Evolutionary conservation across 2,888 invertebrate genomes (phyloP), one percentile per base, ranked within the genome.

Genomic region (Cerastis rubricosa): DNA sequence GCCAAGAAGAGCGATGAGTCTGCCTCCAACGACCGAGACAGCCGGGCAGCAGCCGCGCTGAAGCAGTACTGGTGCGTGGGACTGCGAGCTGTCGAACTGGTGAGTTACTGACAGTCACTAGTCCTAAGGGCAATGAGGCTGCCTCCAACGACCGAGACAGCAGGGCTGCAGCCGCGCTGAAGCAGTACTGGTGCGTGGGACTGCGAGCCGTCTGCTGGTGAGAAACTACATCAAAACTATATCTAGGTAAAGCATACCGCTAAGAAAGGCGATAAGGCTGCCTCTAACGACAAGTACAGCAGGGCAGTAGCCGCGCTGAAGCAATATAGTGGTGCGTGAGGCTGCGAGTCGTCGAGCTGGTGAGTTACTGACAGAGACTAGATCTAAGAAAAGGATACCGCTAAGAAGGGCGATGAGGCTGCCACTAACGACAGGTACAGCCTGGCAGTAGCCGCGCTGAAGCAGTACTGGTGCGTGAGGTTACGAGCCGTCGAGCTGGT

Each of bases 71-170:
- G 97, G 96, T 97, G 97, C 77, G 92, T 97, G 66, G 95, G 97
- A 0, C 93, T 97, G 14, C 97, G 98, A 92, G 92, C 97, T 54
- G 86, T 97, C 17, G 97, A 98, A 94, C 92, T 98, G 96, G 98
- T 98, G 90, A 97, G 97, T 89, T 12, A 43, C 45, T 51, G 59
- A 71, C n/a, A 49, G 35, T 35, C 35, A 35, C 1, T 35, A 35
- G 35, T 35, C 35, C 1, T 35, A 35, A 97, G 92, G 96, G 97
- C 54, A 95, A 95, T 80, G 95, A 96, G 73, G 93, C 94, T 25
- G 90, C 93, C 51, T 89, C 93, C 64, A 93, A 29, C 7, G 54
- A 43, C 2, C 14, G 19, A 8, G 35, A 22, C 1, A 66, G n/a
- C 4, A 3, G 35, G 3, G 57, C 2, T n/a, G 6, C 17, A 19